Percentiles rank a stretch among this genome's conserved stretches.
Evolutionary conservation across 1,140 invertebrate species (phyloP).

Genomic region (Bathynomus jamesi): DNA sequence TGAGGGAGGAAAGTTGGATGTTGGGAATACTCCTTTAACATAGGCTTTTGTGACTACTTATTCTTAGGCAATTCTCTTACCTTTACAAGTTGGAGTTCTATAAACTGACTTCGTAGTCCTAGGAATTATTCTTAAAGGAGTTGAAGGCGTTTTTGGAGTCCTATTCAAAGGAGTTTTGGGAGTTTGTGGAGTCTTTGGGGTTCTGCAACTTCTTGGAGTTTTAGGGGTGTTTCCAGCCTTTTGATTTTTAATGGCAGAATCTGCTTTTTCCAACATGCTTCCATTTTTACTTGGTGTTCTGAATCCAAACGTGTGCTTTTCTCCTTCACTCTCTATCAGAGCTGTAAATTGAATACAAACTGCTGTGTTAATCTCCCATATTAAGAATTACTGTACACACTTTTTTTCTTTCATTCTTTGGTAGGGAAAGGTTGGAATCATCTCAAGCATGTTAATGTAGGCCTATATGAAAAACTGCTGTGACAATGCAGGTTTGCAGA

Average conservation of each 20-base stretch:
- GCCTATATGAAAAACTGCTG: no score
- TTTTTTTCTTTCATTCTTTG: no score
- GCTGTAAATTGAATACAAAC: no score
- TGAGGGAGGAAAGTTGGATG: not conserved
- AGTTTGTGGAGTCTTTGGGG: not conserved
- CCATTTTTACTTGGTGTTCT: not conserved
- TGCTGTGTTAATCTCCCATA: no score
- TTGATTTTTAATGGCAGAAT: not conserved
- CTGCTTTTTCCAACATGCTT: not conserved
- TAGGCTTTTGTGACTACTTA: no score
- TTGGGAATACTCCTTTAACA: not conserved
- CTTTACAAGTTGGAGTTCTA: not conserved
- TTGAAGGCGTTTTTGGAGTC: not conserved
- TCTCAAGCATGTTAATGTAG: no score
- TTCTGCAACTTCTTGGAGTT: not conserved
- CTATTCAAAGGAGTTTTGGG: not conserved
- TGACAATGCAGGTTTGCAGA: no score
- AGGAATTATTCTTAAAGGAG: not conserved
- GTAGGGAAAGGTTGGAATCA: no score
- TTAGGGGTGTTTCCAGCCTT: not conserved
- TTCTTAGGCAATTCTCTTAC: no score
- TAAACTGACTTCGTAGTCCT: not conserved
- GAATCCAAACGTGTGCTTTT: not conserved
- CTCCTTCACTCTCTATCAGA: not conserved
- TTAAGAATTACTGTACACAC: no score